Evolutionary conservation across 2,888 invertebrate genomes (phyloP).

Genomic region (Embidobia sp.): DNA sequence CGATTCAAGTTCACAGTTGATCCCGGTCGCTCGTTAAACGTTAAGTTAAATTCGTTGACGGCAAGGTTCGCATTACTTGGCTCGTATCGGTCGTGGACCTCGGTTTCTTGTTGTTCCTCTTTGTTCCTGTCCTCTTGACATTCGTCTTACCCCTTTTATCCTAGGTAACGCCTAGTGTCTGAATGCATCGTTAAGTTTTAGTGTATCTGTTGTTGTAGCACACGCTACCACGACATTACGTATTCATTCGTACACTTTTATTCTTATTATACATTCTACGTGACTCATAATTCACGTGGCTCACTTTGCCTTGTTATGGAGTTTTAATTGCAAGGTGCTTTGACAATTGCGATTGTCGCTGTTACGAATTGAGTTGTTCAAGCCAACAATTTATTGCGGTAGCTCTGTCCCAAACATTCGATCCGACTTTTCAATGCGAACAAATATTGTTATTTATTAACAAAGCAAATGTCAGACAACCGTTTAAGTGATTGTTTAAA

Average conservation of each 20-base stretch:
- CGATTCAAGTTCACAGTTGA: conserved; percentile 15
- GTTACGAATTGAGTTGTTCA: conserved; percentile 19
- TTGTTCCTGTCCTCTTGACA: conserved; percentile 55
- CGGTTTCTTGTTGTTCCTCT: conserved; percentile 41
- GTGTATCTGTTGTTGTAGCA: conserved; percentile 52
- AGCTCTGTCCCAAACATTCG: no score
- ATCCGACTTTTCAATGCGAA: no score
- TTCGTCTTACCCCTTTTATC: conserved; percentile 59
- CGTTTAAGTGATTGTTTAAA: no score
- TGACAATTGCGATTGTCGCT: conserved; percentile 6
- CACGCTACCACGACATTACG: conserved; percentile 44
- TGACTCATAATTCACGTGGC: conserved; percentile 41
- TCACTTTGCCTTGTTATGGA: conserved; percentile 18
- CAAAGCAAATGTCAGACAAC: no score
- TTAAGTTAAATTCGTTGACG: conserved; percentile 50
- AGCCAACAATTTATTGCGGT: neutral
- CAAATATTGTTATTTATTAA: no score
- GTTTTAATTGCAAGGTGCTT: conserved; percentile 34
- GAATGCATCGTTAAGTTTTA: conserved; percentile 60
- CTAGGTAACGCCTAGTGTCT: conserved; percentile 57
- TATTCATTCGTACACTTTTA: conserved; percentile 49
- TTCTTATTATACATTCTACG: conserved; percentile 43
- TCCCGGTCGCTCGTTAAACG: conserved; percentile 40
- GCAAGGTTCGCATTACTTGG: conserved; percentile 51
- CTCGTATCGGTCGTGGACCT: conserved; percentile 62